Evolutionary conservation across 2,113 vertebrate genomes (phyloP).

Genomic region (Grallaria varia): DNA sequence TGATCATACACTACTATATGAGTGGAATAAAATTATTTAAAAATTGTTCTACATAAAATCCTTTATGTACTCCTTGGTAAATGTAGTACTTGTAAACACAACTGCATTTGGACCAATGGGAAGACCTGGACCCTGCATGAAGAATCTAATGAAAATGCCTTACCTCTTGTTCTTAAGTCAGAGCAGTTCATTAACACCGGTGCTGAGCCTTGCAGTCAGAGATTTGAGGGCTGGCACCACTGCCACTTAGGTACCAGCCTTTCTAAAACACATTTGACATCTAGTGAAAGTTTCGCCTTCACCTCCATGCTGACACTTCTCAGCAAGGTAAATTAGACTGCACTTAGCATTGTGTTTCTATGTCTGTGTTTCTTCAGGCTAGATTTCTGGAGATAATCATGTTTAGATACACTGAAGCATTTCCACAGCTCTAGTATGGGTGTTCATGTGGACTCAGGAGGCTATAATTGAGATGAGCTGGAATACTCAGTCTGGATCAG

Average conservation of each 20-base stretch:
- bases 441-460: not conserved
- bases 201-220: not conserved
- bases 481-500: not conserved
- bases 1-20: not conserved
- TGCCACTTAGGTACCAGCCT: not conserved
- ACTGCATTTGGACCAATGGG: not conserved
- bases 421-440: not conserved
- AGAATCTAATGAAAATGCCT: not conserved
- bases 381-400: not conserved
- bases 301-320: not conserved
- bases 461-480: not conserved
- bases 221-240: not conserved
- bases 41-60: not conserved
- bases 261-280: not conserved
- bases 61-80: not conserved
- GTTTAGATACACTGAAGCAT: not conserved
- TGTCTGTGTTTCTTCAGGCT: not conserved
- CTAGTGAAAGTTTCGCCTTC: not conserved
- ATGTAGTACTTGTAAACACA: not conserved
- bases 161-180: not conserved
- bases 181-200: not conserved
- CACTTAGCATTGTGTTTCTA: not conserved
- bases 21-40: not conserved
- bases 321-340: not conserved
- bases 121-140: not conserved